phyloP scores from a whole-genome alignment of 2,113 vertebrate genomes.

The Lasiurus borealis region DNA sequence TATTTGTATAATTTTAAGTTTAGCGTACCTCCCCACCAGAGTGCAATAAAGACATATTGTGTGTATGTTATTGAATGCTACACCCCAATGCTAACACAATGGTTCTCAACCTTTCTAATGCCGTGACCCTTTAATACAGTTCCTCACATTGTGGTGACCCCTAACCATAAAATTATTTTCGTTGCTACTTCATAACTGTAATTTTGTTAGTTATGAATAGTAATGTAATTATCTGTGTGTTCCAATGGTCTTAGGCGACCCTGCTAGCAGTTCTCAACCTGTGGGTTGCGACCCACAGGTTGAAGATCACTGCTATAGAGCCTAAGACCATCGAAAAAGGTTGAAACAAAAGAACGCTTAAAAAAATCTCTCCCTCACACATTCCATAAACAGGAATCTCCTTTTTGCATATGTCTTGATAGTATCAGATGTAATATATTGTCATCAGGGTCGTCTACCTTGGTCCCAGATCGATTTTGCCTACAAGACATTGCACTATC shows the following conservation, averaged over 20 bases:
- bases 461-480: neutral
- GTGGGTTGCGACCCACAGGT: no score
- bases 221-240: no score
- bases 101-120: no score
- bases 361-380: neutral
- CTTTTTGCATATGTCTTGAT: neutral
- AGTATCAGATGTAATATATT: neutral
- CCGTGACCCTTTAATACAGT: no score
- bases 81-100: neutral
- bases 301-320: no score
- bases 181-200: no score
- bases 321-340: no score
- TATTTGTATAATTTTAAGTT: neutral
- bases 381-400: neutral
- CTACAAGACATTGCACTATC: neutral
- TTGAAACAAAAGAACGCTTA: slow-evolving; percentile 39
- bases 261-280: no score
- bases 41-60: neutral
- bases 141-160: no score
- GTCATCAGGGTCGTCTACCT: neutral
- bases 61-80: neutral
- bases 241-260: no score
- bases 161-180: no score
- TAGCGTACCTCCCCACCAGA: neutral
- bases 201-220: no score